Base-by-base conservation (phyloP, 1,140 invertebrate genomes). In the Propsilocerus akamusi region DNA sequence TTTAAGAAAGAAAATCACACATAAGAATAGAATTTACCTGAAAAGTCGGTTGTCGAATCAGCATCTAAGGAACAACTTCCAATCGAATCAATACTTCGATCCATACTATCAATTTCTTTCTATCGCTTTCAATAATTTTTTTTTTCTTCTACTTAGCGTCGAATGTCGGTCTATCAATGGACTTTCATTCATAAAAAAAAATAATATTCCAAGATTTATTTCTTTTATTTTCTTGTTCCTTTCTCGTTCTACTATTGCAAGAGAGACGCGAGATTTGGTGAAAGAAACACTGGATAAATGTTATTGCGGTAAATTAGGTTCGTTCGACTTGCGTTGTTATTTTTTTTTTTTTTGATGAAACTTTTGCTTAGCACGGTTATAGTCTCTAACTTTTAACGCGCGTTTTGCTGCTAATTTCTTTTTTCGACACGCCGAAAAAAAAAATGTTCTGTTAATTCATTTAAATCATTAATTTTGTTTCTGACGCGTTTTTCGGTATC, bases 61-160 rank as follows among this genome's bases (percentile, higher is more conserved):
- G 76, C 78, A 67, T 86, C 83, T 56, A 87, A 66, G 25, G 83
- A 86, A 68, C 83, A 87, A 64, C 80, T 82, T 52, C 83, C 83
- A 54, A 87, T 87, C 4, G 77, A 80, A 57, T 80, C 77, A 57
- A 78, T 72, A 11, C 77, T 79, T 56, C 74, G 72, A 66, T 80
- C 77, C 77, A 80, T 79, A 37, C 65, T 63, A 64, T 70, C 69
- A 5, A 70, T 41, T 20, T 14, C 22, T 41, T 41, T 4, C 22
- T 14, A 2, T 12, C 14, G n/a, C n/a, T 37, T 37, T 41, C 34
- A n/a, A 37, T 37, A 12, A 37, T 2, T 37, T 37, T 41, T 41
- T 41, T 6, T 41, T 41, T 6, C 34, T 20, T 20, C 8, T 17
- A 5, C 14, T 41, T 41, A 20, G 34, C 34, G 28, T n/a, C 11